These are phyloP conservation scores for Corticium candelabrum DNA, from an alignment of 37 sponge, comb jelly and placozoan species.

Conservation along the genomic window DNA sequence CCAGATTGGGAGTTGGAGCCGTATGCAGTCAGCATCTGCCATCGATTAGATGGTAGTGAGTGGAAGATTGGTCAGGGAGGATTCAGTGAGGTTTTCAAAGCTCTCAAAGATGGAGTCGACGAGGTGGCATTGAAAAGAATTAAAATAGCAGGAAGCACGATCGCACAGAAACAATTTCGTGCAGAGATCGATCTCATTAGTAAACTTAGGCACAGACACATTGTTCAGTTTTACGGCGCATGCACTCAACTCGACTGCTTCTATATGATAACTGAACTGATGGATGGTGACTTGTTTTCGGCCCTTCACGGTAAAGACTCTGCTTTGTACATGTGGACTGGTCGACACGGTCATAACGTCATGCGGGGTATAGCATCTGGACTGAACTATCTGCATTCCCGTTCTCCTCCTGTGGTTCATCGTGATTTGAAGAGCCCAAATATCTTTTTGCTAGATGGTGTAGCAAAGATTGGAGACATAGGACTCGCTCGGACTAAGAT, in stretches of 20 bases:
- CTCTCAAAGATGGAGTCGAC: constrained; percentile 64
- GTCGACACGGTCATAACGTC: constrained; percentile 47
- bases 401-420: constrained; percentile 72
- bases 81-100: constrained; percentile 77
- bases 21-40: constrained; percentile 58
- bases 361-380: constrained; percentile 64
- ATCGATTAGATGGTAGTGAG: constrained; percentile 38
- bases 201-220: constrained; percentile 71
- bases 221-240: constrained; percentile 94
- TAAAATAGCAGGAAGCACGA: constrained; percentile 9
- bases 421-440: constrained; percentile 89
- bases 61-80: constrained; percentile 85
- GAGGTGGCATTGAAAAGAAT: constrained; percentile 83
- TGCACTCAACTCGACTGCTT: constrained; percentile 56
- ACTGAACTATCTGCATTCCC: constrained; percentile 74
- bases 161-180: constrained; percentile 43
- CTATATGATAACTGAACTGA: constrained; percentile 90
- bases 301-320: constrained; percentile 28
- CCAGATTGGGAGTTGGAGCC: constrained; percentile 79
- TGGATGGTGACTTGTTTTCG: constrained; percentile 68
- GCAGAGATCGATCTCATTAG: constrained; percentile 77
- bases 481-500: constrained; percentile 73
- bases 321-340: constrained; percentile 55
- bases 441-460: constrained; percentile 53
- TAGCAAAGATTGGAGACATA: constrained; percentile 89